Conservation (phyloP, 1,140 invertebrate genomes). For the Calycopis cecrops region DNA sequence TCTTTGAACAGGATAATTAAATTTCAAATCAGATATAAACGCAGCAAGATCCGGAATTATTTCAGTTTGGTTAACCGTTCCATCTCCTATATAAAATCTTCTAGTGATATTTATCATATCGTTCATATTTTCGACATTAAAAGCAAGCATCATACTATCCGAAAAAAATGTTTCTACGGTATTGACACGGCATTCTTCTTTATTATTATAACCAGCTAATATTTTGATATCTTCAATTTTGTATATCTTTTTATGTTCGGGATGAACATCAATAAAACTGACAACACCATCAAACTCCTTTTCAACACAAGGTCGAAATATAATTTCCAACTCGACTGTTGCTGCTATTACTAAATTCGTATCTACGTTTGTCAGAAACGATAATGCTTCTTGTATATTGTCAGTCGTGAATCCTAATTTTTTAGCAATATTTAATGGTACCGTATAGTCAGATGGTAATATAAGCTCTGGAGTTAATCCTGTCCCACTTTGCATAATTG, state of each 20-base stretch:
- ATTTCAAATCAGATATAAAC: constrained; percentile 28
- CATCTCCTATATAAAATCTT: constrained; percentile 33
- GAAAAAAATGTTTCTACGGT: constrained; percentile 1
- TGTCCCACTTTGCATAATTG: neutral
- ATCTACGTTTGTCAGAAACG: neutral
- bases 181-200: constrained; percentile 19
- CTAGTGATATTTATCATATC: constrained; percentile 20
- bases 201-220: constrained; percentile 24
- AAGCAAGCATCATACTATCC: neutral
- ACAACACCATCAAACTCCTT: neutral
- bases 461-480: neutral
- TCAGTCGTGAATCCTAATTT: neutral
- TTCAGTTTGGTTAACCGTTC: constrained; percentile 13
- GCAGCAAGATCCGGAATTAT: constrained; percentile 21
- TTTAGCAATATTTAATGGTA: neutral
- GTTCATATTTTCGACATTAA: constrained; percentile 13
- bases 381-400: neutral
- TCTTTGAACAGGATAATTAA: constrained; percentile 24
- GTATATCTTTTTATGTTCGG: constrained; percentile 17
- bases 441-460: neutral
- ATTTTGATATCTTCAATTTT: constrained; percentile 22
- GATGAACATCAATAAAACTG: constrained; percentile 23
- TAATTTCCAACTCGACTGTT: neutral
- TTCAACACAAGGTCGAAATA: neutral
- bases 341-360: neutral